phyloP scores from a whole-genome alignment of 2,888 invertebrate species.

The Pachydiplax longipennis region DNA sequence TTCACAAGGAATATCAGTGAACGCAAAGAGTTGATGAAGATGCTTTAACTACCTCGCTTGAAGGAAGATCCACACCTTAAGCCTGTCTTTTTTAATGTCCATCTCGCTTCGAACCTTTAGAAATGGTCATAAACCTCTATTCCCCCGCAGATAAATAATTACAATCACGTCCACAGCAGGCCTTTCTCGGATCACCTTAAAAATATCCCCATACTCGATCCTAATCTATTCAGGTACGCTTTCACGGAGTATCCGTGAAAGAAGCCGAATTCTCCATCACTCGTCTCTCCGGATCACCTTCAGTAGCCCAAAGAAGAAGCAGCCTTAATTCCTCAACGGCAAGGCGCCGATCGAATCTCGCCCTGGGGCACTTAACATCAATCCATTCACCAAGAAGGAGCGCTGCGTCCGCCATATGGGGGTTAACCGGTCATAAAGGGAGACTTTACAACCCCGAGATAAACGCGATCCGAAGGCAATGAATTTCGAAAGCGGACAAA shows the following conservation, averaged over 20 bases:
- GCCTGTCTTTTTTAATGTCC: too few species aligned
- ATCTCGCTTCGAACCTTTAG: too few species aligned
- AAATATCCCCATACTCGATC: too few species aligned
- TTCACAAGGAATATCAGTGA: too few species aligned
- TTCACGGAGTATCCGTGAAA: not conserved
- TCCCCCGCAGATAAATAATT: too few species aligned
- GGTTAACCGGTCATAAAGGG: not conserved
- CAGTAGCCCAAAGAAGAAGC: not conserved
- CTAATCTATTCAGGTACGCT: too few species aligned
- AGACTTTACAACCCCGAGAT: not conserved
- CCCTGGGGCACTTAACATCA: not conserved
- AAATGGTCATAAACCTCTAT: too few species aligned
- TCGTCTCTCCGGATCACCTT: not conserved
- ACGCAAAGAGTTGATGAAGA: too few species aligned
- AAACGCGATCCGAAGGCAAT: slow-evolving; percentile 13
- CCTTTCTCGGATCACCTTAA: too few species aligned
- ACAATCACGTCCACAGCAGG: too few species aligned
- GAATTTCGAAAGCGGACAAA: not conserved
- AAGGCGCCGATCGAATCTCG: slow-evolving; percentile 20
- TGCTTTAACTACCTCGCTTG: too few species aligned
- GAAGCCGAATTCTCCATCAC: not conserved
- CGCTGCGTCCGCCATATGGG: not conserved
- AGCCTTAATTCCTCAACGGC: not conserved
- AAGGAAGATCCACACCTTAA: too few species aligned
- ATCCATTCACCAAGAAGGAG: not conserved